These are phyloP conservation scores for Heterodera schachtii DNA, from an alignment of 1,140 invertebrate genomes.

Conservation along the genomic window DNA sequence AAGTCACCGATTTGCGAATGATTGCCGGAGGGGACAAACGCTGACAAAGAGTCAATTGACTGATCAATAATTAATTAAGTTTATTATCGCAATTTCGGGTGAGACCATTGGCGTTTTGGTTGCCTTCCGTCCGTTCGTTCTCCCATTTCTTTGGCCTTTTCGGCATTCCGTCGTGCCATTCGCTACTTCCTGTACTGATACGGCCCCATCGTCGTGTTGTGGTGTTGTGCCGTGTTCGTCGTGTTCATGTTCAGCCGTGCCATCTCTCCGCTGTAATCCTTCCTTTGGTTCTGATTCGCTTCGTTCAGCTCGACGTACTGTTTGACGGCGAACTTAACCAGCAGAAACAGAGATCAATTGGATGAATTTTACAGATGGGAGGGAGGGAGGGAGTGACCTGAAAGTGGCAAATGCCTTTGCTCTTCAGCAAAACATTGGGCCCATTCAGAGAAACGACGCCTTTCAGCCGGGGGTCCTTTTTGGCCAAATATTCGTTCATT, in stretches of 20 bases:
- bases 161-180: neutral
- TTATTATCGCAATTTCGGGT: slow-evolving; percentile 3
- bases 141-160: neutral
- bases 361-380: neutral
- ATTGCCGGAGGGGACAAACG: slow-evolving; percentile 3
- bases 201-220: neutral
- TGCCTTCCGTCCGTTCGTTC: neutral
- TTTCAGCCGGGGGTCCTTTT: slow-evolving; percentile 44
- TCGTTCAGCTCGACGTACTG: slow-evolving; percentile 61
- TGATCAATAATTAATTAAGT: neutral
- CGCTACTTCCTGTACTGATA: neutral
- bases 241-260: slow-evolving; percentile 26
- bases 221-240: neutral
- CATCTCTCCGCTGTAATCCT: slow-evolving; percentile 20
- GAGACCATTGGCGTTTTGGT: neutral
- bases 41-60: neutral
- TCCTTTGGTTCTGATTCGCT: slow-evolving; percentile 12
- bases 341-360: neutral
- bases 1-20: neutral
- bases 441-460: slow-evolving; percentile 53
- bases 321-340: slow-evolving; percentile 59
- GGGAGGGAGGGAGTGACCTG: slow-evolving; percentile 45
- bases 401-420: slow-evolving; percentile 62
- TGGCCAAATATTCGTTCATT: slow-evolving; percentile 36
- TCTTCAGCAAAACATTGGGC: slow-evolving; percentile 41